Conservation (phyloP, 1,140 invertebrate species). For the Scaptomyza pallida region DNA sequence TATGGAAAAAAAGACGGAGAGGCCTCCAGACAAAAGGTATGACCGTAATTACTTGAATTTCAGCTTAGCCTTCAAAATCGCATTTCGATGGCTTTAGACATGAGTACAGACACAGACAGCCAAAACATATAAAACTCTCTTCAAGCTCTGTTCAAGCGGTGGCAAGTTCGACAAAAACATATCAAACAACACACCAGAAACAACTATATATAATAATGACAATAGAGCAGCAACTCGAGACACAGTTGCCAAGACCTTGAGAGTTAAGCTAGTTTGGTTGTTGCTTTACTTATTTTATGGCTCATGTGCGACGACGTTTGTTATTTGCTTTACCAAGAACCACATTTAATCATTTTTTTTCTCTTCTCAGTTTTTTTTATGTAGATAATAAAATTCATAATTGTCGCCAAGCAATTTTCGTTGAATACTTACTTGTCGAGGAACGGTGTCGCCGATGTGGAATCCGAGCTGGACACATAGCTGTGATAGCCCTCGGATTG, state of each 20-base stretch:
- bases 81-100: slow-evolving; percentile 49
- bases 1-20: slow-evolving; percentile 8
- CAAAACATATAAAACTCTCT: slow-evolving; percentile 28
- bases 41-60: slow-evolving; percentile 54
- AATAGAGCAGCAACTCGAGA: slow-evolving; percentile 57
- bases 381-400: slow-evolving; percentile 70
- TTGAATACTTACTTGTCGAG: slow-evolving; percentile 87
- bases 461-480: slow-evolving; percentile 92
- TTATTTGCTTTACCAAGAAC: slow-evolving; percentile 74
- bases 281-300: slow-evolving; percentile 44
- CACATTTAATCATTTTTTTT: slow-evolving; percentile 66
- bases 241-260: slow-evolving; percentile 64
- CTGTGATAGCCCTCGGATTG: slow-evolving; percentile 93
- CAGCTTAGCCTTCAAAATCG: slow-evolving; percentile 58
- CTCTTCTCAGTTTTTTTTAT: not conserved
- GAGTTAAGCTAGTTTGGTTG: slow-evolving; percentile 64
- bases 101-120: slow-evolving; percentile 3
- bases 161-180: slow-evolving; percentile 22
- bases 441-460: slow-evolving; percentile 90
- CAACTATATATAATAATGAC: slow-evolving; percentile 30
- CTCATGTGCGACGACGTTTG: slow-evolving; percentile 48
- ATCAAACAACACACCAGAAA: slow-evolving; percentile 12
- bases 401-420: slow-evolving; percentile 55
- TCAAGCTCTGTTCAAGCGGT: slow-evolving; percentile 19
- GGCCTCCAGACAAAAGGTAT: slow-evolving; percentile 40